These are phyloP conservation scores for Lepus oiostolus DNA, from an alignment of 2,797 vertebrate species.

Conservation along the genomic window DNA sequence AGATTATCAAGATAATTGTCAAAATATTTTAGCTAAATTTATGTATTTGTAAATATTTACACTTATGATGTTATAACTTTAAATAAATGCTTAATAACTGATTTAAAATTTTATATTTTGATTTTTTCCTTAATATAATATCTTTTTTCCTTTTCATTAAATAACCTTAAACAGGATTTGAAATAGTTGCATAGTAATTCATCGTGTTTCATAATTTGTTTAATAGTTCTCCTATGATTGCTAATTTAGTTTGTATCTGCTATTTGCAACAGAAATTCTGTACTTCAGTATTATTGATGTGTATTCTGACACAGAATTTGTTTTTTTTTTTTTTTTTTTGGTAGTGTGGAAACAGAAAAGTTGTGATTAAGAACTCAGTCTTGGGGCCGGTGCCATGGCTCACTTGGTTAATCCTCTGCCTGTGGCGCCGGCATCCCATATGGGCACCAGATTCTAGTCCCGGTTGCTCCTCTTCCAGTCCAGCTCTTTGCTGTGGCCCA, in stretches of 20 bases:
- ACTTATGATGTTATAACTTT: background rate
- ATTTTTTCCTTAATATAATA: background rate
- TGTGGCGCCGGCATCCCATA: too few relatives aligned
- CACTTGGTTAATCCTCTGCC: too few relatives aligned
- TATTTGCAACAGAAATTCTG: background rate
- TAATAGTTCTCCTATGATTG: background rate
- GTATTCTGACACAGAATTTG: background rate
- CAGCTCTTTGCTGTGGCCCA: too few relatives aligned
- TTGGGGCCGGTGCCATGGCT: too few relatives aligned
- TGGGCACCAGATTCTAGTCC: too few relatives aligned
- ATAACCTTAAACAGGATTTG: background rate
- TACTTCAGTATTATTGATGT: background rate
- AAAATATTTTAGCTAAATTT: background rate
- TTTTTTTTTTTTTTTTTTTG: background rate
- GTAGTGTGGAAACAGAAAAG: background rate
- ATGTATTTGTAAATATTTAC: background rate
- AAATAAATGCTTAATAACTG: background rate
- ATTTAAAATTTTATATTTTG: background rate
- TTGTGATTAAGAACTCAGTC: background rate
- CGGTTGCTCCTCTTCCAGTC: too few relatives aligned
- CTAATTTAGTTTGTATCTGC: background rate
- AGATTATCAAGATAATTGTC: background rate
- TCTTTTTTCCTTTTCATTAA: background rate
- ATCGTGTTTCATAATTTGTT: background rate
- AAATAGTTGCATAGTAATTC: background rate